Conservation (phyloP, 1,140 invertebrate species). For the Eueides isabella region DNA sequence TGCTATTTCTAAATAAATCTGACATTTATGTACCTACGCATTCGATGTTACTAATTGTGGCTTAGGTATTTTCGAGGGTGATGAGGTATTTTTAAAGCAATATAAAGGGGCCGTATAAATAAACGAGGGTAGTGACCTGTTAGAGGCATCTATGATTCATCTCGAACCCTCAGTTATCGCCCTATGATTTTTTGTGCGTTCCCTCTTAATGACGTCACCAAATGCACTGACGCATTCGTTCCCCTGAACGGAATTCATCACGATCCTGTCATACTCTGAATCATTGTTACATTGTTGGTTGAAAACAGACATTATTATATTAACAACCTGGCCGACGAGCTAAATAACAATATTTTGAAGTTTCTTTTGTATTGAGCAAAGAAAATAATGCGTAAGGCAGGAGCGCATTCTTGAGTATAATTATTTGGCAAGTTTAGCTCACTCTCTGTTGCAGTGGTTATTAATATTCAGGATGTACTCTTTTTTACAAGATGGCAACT, state of each 20-base stretch:
- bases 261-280: conserved; percentile 63
- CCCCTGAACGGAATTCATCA: conserved; percentile 62
- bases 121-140: conserved; percentile 69
- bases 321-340: conserved; percentile 38
- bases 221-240: conserved; percentile 60
- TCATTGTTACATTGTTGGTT: conserved; percentile 64
- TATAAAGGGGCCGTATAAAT: conserved; percentile 61
- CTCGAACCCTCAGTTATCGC: conserved; percentile 69
- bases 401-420: conserved; percentile 44
- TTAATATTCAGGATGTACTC: background rate
- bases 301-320: conserved; percentile 57
- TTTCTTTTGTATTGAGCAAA: conserved; percentile 28
- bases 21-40: conserved; percentile 25
- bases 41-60: conserved; percentile 32
- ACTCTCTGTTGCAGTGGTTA: background rate
- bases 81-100: conserved; percentile 45
- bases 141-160: conserved; percentile 77
- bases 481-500: background rate
- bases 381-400: conserved; percentile 40
- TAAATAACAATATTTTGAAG: conserved; percentile 36
- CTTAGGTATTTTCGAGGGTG: conserved; percentile 35
- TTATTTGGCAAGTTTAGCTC: conserved; percentile 28
- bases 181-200: conserved; percentile 58
- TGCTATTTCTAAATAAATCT: conserved; percentile 3
- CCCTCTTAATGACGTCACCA: conserved; percentile 72